phyloP scores from a whole-genome alignment of 2,888 invertebrate species.

The Brachycybe producta region DNA sequence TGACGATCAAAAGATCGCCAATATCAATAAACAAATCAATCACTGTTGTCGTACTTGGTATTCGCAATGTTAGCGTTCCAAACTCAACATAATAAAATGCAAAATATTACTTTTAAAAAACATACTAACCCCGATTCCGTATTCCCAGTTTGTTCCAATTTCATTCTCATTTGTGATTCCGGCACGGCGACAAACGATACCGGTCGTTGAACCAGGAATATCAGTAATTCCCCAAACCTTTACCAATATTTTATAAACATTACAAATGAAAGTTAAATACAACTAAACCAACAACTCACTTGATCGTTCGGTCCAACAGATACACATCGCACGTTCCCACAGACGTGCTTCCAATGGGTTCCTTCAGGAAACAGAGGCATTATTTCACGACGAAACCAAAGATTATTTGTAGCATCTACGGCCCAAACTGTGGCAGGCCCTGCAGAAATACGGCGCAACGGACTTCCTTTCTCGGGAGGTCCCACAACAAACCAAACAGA shows the following conservation, averaged over 20 bases:
- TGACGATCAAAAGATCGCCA: too few species aligned
- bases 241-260: not conserved
- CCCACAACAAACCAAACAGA: slow-evolving; percentile 66
- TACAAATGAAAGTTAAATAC: not conserved
- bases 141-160: slow-evolving; percentile 24
- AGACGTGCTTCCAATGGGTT: slow-evolving; percentile 52
- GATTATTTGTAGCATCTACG: slow-evolving; percentile 53
- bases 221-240: slow-evolving; percentile 23
- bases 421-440: slow-evolving; percentile 66
- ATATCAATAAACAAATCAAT: too few species aligned
- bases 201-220: slow-evolving; percentile 18
- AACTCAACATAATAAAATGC: too few species aligned
- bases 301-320: slow-evolving; percentile 29
- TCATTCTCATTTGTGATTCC: slow-evolving; percentile 23
- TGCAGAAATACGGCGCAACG: slow-evolving; percentile 58
- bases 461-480: slow-evolving; percentile 46
- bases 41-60: too few species aligned
- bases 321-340: slow-evolving; percentile 30
- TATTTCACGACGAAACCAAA: slow-evolving; percentile 66
- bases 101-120: too few species aligned
- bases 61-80: too few species aligned
- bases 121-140: slow-evolving; percentile 19
- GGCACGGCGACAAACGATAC: slow-evolving; percentile 22
- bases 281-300: slow-evolving; percentile 21
- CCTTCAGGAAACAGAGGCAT: slow-evolving; percentile 64